Evolutionary conservation across 35 echinoderm and acorn worm species (phyloP).

Genomic region (Apostichopus parvimensis): DNA sequence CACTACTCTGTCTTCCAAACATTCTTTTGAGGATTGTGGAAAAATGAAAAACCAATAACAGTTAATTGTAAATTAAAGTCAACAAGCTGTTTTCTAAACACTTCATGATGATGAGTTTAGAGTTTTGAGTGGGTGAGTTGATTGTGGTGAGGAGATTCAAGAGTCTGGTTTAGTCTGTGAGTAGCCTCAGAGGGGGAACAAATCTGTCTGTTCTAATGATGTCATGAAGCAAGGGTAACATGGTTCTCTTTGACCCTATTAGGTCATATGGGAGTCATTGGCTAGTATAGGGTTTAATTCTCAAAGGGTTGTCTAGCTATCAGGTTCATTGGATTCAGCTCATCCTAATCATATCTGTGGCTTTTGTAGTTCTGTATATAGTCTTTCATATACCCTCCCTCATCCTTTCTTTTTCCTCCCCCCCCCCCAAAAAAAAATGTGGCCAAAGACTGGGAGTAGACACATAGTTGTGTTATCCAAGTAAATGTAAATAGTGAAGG

Average conservation of each 20-base stretch:
- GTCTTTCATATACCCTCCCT: too few species aligned
- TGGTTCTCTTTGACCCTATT: constrained; percentile 18
- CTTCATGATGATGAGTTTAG: not conserved
- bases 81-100: not conserved
- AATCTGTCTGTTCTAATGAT: constrained; percentile 26
- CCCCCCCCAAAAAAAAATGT: too few species aligned
- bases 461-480: too few species aligned
- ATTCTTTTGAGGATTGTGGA: not conserved
- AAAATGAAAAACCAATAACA: not conserved
- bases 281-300: too few species aligned
- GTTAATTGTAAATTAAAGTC: constrained; percentile 4
- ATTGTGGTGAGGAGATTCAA: not conserved
- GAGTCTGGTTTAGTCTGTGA: not conserved
- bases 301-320: not conserved
- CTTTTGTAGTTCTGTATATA: too few species aligned
- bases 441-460: too few species aligned
- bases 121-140: not conserved
- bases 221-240: not conserved
- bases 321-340: not conserved
- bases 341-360: not conserved
- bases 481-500: too few species aligned
- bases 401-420: too few species aligned
- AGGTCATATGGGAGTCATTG: not conserved
- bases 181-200: not conserved
- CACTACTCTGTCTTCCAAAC: not conserved